Percentiles rank a stretch among this genome's conserved stretches.
phyloP scores from a whole-genome alignment of 2,888 invertebrate genomes.

The Ptilodon capucinus region DNA sequence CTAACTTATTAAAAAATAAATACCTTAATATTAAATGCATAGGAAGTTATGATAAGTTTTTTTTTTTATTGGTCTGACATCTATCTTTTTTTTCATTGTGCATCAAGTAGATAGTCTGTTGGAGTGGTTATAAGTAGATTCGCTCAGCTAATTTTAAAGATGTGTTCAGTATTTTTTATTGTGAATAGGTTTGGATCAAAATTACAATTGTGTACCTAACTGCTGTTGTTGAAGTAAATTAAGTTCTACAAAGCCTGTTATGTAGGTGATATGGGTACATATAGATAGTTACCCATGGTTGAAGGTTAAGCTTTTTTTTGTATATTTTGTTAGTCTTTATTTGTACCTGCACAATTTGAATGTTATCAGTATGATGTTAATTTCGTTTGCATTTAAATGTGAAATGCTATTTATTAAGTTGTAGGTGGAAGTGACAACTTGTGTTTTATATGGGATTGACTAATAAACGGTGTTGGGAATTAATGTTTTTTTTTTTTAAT shows the following conservation, averaged over 20 bases:
- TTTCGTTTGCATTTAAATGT: conserved; percentile 10
- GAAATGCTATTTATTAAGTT: conserved; percentile 6
- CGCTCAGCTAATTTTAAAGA: neutral
- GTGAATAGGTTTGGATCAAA: neutral
- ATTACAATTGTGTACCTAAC: neutral
- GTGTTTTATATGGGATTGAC: conserved; percentile 19
- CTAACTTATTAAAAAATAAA: no score
- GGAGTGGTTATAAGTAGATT: neutral
- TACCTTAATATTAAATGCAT: no score
- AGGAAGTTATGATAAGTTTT: no score
- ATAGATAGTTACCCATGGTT: no score
- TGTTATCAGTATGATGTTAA: no score
- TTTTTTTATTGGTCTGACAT: no score
- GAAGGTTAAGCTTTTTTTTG: neutral
- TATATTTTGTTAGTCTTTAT: neutral
- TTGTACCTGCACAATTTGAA: neutral
- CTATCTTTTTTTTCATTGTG: no score
- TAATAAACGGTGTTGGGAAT: conserved; percentile 43
- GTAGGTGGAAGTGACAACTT: conserved; percentile 27
- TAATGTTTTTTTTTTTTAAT: conserved; percentile 6
- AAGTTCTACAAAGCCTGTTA: neutral
- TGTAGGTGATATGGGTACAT: no score
- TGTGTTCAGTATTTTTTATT: neutral
- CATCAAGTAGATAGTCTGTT: no score
- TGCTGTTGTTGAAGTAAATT: neutral